These are phyloP conservation scores for Ceratoteleas bidentatus DNA, from an alignment of 1,140 invertebrate genomes.

Conservation along the genomic window DNA sequence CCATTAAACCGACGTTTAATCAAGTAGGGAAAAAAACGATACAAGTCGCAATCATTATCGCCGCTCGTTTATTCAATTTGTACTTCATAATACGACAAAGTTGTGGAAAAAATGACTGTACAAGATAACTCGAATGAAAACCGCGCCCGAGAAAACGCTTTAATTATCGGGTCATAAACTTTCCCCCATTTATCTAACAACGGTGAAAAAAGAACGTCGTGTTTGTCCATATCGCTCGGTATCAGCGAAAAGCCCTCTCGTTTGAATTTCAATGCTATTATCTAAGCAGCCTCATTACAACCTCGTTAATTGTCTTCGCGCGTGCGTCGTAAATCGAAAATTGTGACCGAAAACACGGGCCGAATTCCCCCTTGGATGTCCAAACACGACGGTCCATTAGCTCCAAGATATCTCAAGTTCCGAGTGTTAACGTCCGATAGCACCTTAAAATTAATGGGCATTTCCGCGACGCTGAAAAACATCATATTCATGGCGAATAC, in stretches of 20 bases:
- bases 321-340: slow-evolving; percentile 13
- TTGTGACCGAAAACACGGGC: no score
- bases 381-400: slow-evolving; percentile 62
- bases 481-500: slow-evolving; percentile 26
- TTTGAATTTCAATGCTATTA: slow-evolving; percentile 49
- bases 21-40: background rate
- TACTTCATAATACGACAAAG: background rate
- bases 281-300: slow-evolving; percentile 53
- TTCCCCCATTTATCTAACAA: slow-evolving; percentile 29
- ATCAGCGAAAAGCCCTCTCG: slow-evolving; percentile 24
- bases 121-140: slow-evolving; percentile 20
- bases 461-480: slow-evolving; percentile 51
- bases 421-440: slow-evolving; percentile 63
- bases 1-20: background rate
- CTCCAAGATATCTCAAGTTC: slow-evolving; percentile 55
- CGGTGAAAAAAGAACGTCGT: slow-evolving; percentile 24
- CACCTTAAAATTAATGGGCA: slow-evolving; percentile 56
- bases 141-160: slow-evolving; percentile 12
- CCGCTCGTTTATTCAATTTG: background rate
- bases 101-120: background rate
- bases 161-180: slow-evolving; percentile 44
- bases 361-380: slow-evolving; percentile 36
- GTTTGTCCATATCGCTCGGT: slow-evolving; percentile 30
- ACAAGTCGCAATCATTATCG: background rate
- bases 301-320: slow-evolving; percentile 46